Evolutionary conservation across 2,113 vertebrate genomes (phyloP), one percentile per base, ranked within the genome.

Genomic region (Alethe castanea): DNA sequence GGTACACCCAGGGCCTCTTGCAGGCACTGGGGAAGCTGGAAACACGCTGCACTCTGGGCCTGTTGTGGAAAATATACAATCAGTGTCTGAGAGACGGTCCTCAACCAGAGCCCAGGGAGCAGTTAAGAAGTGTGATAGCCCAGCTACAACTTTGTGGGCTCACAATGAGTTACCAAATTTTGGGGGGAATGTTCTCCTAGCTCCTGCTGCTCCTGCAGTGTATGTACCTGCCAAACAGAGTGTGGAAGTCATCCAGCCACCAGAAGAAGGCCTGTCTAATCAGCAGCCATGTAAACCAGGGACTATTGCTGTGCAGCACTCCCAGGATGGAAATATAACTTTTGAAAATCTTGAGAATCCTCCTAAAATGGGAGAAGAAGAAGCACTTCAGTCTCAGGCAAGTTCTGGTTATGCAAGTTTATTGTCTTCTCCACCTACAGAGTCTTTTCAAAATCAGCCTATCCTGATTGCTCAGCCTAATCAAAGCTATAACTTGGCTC

Each of bases 301-400:
- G 80, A 54, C 78, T 92, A 23, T 95, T 72, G 73, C 91, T 69
- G 60, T 95, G 11, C 89, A 95, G 22, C 90, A 82, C 33, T 56
- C 92, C 16, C 94, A 94, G 4, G 93, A 98, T 18, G 74, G 94
- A 85, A 92, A 90, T n/a, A 96, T 97, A 24, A 92, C 98, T 38
- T 99, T 98, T 3, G 99, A 99, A 96, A 99, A 99, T 88, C 97
- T 99, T 35, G 99, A 99, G 95, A 99, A 99, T 94, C 99, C 99
- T 84, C 99, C 99, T 65, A 98, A 99, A 96, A 97, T 98, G 96
- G 98, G 98, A 73, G 98, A 98, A 56, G 98, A 98, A 31, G 98
- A 98, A 73, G 95, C 97, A 11, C 89, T 97, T 24, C 98, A 97
- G 44, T 95, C 98, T 36, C 99, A 99, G 98, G 98, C 98, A 95